Percentiles rank a stretch among this genome's conserved stretches.
phyloP scores from a whole-genome alignment of 2,888 invertebrate species.

The Embidobia sp. region DNA sequence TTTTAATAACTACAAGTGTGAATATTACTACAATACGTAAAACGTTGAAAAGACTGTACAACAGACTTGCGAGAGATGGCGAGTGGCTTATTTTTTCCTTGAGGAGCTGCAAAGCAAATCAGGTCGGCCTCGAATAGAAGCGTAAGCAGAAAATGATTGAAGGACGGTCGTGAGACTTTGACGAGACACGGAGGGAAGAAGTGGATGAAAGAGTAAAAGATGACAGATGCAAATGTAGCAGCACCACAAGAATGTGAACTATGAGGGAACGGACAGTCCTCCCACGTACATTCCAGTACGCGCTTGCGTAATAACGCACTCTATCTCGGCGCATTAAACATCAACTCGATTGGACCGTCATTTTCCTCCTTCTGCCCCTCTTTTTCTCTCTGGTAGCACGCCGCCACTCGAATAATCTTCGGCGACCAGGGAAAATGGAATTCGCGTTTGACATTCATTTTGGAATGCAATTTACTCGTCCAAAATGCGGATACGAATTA shows the following conservation, averaged over 20 bases:
- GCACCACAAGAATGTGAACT: conserved; percentile 67
- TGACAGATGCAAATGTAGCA: conserved; percentile 26
- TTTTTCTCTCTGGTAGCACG: neutral
- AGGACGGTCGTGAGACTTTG: too few relatives aligned
- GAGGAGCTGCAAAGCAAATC: too few relatives aligned
- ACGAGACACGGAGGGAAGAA: too few relatives aligned
- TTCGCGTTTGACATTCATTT: conserved; percentile 50
- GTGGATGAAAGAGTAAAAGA: conserved; percentile 34
- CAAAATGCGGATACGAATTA: conserved; percentile 40
- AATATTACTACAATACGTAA: too few relatives aligned
- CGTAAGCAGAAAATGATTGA: too few relatives aligned
- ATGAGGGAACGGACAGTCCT: conserved; percentile 63
- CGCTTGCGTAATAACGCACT: conserved; percentile 70
- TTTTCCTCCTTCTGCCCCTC: conserved; percentile 12
- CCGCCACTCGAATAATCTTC: conserved; percentile 35
- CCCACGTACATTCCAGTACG: conserved; percentile 65
- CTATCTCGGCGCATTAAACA: conserved; percentile 69
- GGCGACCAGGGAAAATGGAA: conserved; percentile 45
- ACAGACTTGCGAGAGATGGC: too few relatives aligned
- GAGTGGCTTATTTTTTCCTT: too few relatives aligned
- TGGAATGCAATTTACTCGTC: conserved; percentile 44
- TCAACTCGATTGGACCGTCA: conserved; percentile 68
- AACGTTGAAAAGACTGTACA: too few relatives aligned
- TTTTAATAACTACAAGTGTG: too few relatives aligned
- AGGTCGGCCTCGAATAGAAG: too few relatives aligned